phyloP scores from a whole-genome alignment of 2,113 vertebrate species.

The Otis tarda region DNA sequence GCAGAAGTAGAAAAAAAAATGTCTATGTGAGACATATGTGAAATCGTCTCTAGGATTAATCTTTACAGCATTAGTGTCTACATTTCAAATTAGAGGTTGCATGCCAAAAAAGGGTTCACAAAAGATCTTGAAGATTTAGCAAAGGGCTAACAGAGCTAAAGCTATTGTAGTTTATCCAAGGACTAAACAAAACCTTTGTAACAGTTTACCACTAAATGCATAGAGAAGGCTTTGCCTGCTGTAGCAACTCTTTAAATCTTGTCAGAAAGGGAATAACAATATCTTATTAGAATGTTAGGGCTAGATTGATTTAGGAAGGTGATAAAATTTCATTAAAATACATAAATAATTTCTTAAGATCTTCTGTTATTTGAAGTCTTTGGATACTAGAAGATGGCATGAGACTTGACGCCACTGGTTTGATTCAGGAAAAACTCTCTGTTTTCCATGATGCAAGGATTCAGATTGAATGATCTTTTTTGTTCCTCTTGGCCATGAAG shows the following conservation, averaged over 20 bases:
- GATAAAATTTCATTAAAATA: not conserved
- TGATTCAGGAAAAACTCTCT: not conserved
- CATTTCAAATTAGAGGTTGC: not conserved
- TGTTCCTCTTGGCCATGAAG: not conserved
- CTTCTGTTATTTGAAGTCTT: not conserved
- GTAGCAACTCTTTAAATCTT: not conserved
- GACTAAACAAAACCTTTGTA: not conserved
- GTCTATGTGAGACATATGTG: not conserved
- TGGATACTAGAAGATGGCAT: not conserved
- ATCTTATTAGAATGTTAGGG: not conserved
- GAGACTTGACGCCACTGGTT: not conserved
- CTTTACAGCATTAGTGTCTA: not conserved
- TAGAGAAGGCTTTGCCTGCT: not conserved
- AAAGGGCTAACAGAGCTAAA: not conserved
- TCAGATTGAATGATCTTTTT: not conserved
- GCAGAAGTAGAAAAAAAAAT: not conserved
- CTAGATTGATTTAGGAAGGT: not conserved
- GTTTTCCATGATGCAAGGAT: not conserved
- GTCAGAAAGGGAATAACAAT: not conserved
- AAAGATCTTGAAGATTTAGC: not conserved
- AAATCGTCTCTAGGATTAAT: not conserved
- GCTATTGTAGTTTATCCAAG: not conserved
- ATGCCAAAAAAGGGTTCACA: not conserved
- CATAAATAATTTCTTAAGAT: not conserved
- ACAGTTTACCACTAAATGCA: not conserved